phyloP scores from a whole-genome alignment of 1,140 invertebrate genomes.

The Nomia melanderi region DNA sequence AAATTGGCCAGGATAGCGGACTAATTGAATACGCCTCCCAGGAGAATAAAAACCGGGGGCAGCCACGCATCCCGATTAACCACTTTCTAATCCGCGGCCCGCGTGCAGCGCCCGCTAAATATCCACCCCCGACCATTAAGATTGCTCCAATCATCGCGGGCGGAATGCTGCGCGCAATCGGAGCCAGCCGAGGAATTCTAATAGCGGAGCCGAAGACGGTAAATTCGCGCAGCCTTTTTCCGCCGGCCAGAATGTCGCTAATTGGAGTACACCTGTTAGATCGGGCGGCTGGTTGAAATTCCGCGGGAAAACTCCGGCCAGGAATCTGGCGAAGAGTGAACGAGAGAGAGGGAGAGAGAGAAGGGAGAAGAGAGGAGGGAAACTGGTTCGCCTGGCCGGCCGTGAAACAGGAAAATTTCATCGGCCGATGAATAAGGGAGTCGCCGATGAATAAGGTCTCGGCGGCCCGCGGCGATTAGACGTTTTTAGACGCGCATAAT shows the following conservation, averaged over 20 bases:
- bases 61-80: neutral
- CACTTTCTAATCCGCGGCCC: neutral
- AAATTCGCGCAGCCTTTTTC: neutral
- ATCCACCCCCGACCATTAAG: neutral
- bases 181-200: conserved; percentile 21
- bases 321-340: neutral
- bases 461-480: neutral
- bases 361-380: too few relatives aligned
- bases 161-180: neutral
- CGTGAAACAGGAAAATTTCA: neutral
- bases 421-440: neutral
- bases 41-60: too few relatives aligned
- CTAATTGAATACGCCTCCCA: too few relatives aligned
- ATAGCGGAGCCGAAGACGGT: neutral
- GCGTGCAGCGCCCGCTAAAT: neutral
- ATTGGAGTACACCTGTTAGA: conserved; percentile 34
- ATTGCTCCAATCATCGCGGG: neutral
- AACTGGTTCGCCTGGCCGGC: conserved; percentile 27
- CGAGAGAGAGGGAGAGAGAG: too few relatives aligned
- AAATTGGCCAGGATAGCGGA: too few relatives aligned
- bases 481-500: conserved; percentile 5
- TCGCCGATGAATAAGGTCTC: too few relatives aligned
- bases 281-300: conserved; percentile 6
- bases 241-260: neutral
- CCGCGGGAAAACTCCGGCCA: neutral